Evolutionary conservation across 2,113 vertebrate species (phyloP), one percentile per base, ranked within the genome.

Genomic region (Pelodiscus sinensis): DNA sequence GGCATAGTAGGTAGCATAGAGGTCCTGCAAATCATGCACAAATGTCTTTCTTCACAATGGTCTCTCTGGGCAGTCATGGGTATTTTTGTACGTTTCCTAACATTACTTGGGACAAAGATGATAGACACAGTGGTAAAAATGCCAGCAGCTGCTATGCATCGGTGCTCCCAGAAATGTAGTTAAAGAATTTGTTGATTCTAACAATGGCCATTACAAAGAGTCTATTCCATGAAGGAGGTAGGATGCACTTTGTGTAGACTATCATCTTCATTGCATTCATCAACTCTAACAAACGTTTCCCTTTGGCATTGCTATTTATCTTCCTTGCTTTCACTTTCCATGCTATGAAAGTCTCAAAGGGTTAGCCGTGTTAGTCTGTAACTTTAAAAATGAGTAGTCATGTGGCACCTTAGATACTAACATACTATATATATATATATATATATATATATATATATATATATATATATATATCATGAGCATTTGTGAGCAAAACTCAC

Each of bases 1-100:
- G 58, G 52, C 65, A 71, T 2, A 78, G 25, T 5, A 79, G 8
- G 44, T 44, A 44, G 44, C 18, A 93, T 16, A 77, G 31, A 73
- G 0, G 3, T 62, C 29, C 9, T 0, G 0, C 10, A 54, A 50
- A 77, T 77, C 3, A 0, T 11, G 29, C 0, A 38, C n/a, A 73
- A 73, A 38, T 9, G 3, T 73, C 19, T 38, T 38, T 73, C 68
- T 38, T 73, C 35, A 0, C 56, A 82, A n/a, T 2, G 0, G 14
- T 75, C 52, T 85, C 62, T 14, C 62, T 81, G 82, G 51, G 6
- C n/a, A 44, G 11, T 19, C 65, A 71, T 19, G 3, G 60, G 16
- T 71, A 35, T 71, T 71, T 8, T 71, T 71, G 18, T 68, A 19
- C n/a, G n/a, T 71, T 71, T 35, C 21, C n/a, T 35, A 35, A 71